Base-by-base conservation (phyloP, 2,797 vertebrate genomes). In the Cyprinella venusta region DNA sequence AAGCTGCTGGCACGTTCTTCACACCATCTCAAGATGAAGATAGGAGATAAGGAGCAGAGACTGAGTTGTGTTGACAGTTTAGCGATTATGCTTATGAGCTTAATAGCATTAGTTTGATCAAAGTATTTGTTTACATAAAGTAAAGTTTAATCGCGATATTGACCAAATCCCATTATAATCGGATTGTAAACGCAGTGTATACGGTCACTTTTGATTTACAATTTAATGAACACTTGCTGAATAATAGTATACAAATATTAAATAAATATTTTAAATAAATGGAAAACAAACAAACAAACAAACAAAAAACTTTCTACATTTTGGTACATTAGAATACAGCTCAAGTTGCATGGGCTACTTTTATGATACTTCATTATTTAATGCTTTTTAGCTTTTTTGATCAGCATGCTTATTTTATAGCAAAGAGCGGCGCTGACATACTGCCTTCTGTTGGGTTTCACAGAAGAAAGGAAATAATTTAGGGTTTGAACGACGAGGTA, bases 251-350 rank as follows among this genome's bases (percentile, higher is more conserved):
- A 33, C 3, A 33, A 33, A 33, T 33, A 33, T 3, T 33, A 33
- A 33, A 33, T 33, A 40, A 9, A 40, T 9, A 40, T 40, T 40
- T 40, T 10, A 42, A 42, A 42, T 10, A 3, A 42, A 42, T 10
- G 0, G 2, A 10, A 42, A 10, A 2, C 9, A 10, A 42, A 42
- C 0, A 10, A 56, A 26, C 1, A 0, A 5, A 24, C n/a, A n/a
- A n/a, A n/a, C n/a, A 2, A 15, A 61, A 13, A 2, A 5, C 8
- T 56, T 4, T 13, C 10, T 26, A 61, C 5, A 61, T 26, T 61
- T 26, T 61, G 24, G 59, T 30, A 63, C 12, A 63, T 30, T 13
- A 24, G 24, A 30, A 16, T 63, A 26, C 4, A 24, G 40, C 40
- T 24, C 40, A 45, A 26, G 13, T 26, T 2, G 1, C 8, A 45